phyloP scores from a whole-genome alignment of 2,888 invertebrate genomes.

The Dryocosmus kuriphilus region DNA sequence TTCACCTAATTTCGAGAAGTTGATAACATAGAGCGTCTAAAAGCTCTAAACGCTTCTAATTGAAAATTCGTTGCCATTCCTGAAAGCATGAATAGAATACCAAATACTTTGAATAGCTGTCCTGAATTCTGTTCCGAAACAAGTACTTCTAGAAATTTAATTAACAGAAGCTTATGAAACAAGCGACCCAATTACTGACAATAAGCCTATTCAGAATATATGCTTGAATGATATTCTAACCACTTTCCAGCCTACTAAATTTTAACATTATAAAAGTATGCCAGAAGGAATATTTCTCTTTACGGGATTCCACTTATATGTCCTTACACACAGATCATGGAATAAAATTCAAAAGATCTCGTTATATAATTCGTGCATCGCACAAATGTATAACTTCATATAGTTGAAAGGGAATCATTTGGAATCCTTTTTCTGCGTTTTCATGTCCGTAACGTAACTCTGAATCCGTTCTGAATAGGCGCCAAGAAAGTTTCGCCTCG shows the following conservation, averaged over 20 bases:
- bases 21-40: background rate
- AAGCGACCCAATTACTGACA: no score
- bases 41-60: slow-evolving; percentile 5
- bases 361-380: background rate
- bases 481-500: slow-evolving; percentile 45
- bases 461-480: slow-evolving; percentile 43
- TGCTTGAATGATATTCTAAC: no score
- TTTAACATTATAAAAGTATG: no score
- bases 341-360: background rate
- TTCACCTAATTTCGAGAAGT: background rate
- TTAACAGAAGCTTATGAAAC: no score
- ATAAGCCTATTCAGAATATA: no score
- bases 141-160: no score
- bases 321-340: background rate
- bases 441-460: background rate
- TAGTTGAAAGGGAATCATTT: background rate
- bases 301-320: no score
- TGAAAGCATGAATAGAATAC: no score
- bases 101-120: no score
- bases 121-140: no score
- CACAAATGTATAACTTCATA: background rate
- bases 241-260: no score
- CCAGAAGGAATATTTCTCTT: no score
- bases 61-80: background rate
- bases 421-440: background rate